A percentile compares a stretch with the other conserved stretches of the same genome.
phyloP scores from a whole-genome alignment of 1,140 invertebrate species.

The Elymnias hypermnestra region DNA sequence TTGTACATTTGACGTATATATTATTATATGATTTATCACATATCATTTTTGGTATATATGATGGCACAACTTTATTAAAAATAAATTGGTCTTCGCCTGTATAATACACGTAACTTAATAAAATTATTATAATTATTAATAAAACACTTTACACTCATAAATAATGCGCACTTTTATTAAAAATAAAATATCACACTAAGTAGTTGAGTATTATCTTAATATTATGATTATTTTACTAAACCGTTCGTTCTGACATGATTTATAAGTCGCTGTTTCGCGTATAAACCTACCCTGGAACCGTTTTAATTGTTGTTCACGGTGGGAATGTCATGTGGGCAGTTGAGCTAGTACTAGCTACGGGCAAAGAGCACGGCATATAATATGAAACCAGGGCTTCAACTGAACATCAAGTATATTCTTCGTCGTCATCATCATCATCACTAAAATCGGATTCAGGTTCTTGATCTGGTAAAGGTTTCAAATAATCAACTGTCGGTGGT shows the following conservation, averaged over 20 bases:
- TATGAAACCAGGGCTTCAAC: constrained; percentile 32
- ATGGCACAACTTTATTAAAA: constrained; percentile 27
- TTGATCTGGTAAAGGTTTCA: constrained; percentile 62
- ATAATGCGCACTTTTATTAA: background rate
- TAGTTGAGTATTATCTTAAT: constrained; percentile 45
- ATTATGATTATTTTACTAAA: constrained; percentile 17
- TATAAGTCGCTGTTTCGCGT: background rate
- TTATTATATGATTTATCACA: constrained; percentile 13
- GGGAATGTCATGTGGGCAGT: constrained; percentile 43
- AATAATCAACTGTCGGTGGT: constrained; percentile 67
- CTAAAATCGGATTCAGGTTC: constrained; percentile 52
- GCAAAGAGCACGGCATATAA: constrained; percentile 47
- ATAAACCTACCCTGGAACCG: constrained; percentile 34
- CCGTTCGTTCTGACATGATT: constrained; percentile 1
- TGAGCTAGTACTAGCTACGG: constrained; percentile 26
- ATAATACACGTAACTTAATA: background rate
- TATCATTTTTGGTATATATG: constrained; percentile 26
- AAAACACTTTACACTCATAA: constrained; percentile 6
- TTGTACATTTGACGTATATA: background rate
- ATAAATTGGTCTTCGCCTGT: constrained; percentile 3
- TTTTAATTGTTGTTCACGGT: constrained; percentile 25
- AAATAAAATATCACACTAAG: constrained; percentile 47
- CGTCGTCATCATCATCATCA: constrained; percentile 57
- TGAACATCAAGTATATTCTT: constrained; percentile 59
- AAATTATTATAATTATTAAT: background rate